These are phyloP conservation scores for Ceratothoa steindachneri DNA, from an alignment of 2,888 invertebrate genomes.

Conservation along the genomic window DNA sequence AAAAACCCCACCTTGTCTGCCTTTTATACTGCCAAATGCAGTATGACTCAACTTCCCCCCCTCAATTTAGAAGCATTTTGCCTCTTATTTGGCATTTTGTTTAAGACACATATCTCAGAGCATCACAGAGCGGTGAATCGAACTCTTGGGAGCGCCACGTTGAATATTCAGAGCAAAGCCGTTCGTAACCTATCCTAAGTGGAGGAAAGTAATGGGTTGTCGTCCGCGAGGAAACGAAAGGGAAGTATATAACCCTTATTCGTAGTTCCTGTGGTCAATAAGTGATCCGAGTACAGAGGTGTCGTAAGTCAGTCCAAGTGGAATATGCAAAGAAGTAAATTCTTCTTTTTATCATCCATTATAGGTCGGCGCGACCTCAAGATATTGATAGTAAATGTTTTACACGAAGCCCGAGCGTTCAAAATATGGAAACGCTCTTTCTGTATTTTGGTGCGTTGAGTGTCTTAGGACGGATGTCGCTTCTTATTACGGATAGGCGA, in stretches of 20 bases:
- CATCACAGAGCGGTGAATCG: constrained; percentile 4
- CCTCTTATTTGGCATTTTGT: background rate
- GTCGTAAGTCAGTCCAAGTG: constrained; percentile 4
- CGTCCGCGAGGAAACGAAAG: background rate
- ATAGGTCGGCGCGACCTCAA: background rate
- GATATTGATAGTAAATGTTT: background rate
- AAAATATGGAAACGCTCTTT: background rate
- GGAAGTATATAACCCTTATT: background rate
- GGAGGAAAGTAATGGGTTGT: background rate
- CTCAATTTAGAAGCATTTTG: constrained; percentile 8
- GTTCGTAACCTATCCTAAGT: background rate
- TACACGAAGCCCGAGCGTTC: background rate
- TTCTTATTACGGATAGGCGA: too few relatives aligned
- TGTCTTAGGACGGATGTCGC: too few relatives aligned
- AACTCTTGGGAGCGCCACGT: background rate
- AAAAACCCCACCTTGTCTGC: background rate
- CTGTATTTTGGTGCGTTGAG: too few relatives aligned
- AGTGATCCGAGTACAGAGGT: background rate
- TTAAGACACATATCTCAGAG: constrained; percentile 5
- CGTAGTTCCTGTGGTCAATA: background rate
- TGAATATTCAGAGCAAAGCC: background rate
- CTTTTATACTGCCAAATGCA: background rate
- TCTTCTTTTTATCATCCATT: constrained; percentile 5
- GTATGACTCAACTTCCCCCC: background rate
- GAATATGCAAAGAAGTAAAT: constrained; percentile 8